Conservation (phyloP, 2,113 vertebrate genomes). For the Dicerorhinus sumatrensis region DNA sequence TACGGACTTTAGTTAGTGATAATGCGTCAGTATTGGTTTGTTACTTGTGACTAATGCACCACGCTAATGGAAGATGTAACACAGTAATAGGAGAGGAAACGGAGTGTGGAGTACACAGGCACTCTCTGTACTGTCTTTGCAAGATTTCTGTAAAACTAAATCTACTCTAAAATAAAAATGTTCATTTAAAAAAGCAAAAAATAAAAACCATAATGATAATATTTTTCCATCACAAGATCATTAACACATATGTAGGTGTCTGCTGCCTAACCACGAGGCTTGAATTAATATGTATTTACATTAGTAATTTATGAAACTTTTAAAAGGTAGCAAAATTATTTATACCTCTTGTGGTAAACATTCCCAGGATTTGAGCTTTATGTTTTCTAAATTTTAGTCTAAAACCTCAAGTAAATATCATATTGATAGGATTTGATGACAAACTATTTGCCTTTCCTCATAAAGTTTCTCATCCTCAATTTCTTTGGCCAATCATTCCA, state of each 20-base stretch:
- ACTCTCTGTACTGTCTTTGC: background rate
- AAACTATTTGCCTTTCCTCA: background rate
- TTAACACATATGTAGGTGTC: background rate
- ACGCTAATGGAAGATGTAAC: background rate
- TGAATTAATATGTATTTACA: background rate
- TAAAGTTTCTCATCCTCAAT: background rate
- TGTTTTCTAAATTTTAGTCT: background rate
- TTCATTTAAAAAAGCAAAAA: background rate
- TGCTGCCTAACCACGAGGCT: background rate
- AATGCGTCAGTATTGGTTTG: background rate
- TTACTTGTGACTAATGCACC: background rate
- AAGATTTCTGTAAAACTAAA: slow-evolving; percentile 15
- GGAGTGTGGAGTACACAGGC: background rate
- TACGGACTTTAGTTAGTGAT: background rate
- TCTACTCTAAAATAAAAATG: background rate
- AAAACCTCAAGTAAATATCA: background rate
- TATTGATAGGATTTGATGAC: background rate
- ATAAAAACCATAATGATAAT: background rate
- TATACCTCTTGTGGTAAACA: background rate
- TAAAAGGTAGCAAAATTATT: background rate
- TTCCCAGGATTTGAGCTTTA: background rate
- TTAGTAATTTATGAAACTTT: background rate
- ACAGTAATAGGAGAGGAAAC: background rate
- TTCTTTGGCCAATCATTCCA: background rate
- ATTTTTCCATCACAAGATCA: background rate